Evolutionary conservation across 2,888 invertebrate genomes (phyloP).

Genomic region (Melitaea athalia): DNA sequence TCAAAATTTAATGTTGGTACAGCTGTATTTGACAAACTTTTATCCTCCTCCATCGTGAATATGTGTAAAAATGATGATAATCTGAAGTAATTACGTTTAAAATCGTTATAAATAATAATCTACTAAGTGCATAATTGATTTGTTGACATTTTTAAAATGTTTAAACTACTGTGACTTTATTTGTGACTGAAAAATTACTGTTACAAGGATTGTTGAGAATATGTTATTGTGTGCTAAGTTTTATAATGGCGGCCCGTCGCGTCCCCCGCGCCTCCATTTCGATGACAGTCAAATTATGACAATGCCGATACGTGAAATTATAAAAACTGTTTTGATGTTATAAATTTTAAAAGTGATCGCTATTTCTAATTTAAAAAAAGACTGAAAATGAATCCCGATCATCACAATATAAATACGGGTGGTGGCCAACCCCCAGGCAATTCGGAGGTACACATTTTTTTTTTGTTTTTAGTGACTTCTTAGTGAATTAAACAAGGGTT

Average conservation of each 20-base stretch:
- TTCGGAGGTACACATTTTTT: constrained; percentile 77
- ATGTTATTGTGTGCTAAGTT: constrained; percentile 81
- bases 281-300: constrained; percentile 84
- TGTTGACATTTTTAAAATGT: constrained; percentile 18
- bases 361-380: constrained; percentile 49
- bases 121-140: constrained; percentile 15
- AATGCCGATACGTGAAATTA: constrained; percentile 76
- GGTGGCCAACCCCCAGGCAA: constrained; percentile 81
- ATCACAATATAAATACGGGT: constrained; percentile 82
- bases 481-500: constrained; percentile 22
- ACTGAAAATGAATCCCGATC: constrained; percentile 78
- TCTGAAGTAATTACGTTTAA: constrained; percentile 39
- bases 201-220: constrained; percentile 52
- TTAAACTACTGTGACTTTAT: constrained; percentile 14
- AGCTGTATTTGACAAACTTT: constrained; percentile 67
- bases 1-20: constrained; percentile 53
- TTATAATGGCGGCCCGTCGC: constrained; percentile 86
- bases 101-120: constrained; percentile 27
- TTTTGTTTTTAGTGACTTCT: constrained; percentile 38
- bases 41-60: constrained; percentile 62
- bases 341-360: constrained; percentile 57
- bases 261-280: constrained; percentile 86
- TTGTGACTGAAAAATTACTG: constrained; percentile 36
- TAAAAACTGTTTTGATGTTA: constrained; percentile 71
- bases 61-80: constrained; percentile 44